Percentiles rank a stretch among this genome's conserved stretches.
phyloP scores from a whole-genome alignment of 2,888 invertebrate genomes.

The Drosophila maculinotata region DNA sequence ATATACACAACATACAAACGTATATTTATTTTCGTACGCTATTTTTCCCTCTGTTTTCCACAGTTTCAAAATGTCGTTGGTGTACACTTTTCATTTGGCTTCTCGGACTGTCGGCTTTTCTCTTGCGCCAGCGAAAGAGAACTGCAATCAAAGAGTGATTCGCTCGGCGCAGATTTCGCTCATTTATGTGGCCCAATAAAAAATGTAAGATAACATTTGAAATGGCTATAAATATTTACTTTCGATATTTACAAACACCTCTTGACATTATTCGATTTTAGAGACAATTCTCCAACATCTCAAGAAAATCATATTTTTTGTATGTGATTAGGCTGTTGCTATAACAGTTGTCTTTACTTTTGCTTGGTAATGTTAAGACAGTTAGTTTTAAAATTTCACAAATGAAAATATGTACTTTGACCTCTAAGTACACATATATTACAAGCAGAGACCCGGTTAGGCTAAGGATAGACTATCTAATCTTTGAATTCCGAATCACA shows the following conservation, averaged over 20 bases:
- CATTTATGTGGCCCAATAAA: constrained; percentile 1
- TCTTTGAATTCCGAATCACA: constrained; percentile 17
- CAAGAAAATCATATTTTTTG: too few species aligned
- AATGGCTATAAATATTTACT: neutral
- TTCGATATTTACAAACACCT: neutral
- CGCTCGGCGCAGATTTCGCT: neutral
- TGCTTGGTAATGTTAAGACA: too few species aligned
- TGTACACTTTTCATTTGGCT: constrained; percentile 36
- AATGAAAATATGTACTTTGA: neutral
- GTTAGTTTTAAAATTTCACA: too few species aligned
- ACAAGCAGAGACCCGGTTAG: constrained; percentile 5
- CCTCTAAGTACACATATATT: constrained; percentile 5
- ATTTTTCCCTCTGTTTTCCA: constrained; percentile 50
- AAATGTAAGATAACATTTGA: neutral
- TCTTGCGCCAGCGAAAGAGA: constrained; percentile 30
- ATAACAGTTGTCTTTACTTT: too few species aligned
- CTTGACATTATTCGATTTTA: neutral
- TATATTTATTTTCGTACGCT: constrained; percentile 72
- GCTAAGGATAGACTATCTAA: constrained; percentile 42
- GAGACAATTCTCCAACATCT: neutral
- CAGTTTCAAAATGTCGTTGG: constrained; percentile 54
- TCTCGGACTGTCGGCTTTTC: constrained; percentile 30
- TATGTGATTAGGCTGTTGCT: too few species aligned
- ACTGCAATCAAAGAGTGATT: constrained; percentile 5
- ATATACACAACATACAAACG: constrained; percentile 5